phyloP scores from a whole-genome alignment of 2,797 vertebrate genomes.

The Chiloscyllium punctatum region DNA sequence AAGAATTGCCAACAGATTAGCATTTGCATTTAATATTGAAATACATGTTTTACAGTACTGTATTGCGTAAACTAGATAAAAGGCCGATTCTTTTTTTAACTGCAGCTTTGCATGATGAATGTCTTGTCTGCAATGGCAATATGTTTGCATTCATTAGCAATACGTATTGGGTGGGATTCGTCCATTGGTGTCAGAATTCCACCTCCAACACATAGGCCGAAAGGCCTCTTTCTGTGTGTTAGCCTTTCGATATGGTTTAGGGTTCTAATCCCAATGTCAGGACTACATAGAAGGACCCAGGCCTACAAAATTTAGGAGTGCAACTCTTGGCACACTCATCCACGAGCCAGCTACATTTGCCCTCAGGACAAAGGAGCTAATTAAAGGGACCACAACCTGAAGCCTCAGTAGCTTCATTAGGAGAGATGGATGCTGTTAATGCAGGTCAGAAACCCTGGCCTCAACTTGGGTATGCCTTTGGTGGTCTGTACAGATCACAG shows the following conservation, averaged over 20 bases:
- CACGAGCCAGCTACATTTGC: too few relatives aligned
- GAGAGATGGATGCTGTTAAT: neutral
- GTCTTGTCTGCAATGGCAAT: neutral
- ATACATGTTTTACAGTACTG: neutral
- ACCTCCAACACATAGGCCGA: too few relatives aligned
- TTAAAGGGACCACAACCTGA: neutral
- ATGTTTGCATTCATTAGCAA: too few relatives aligned
- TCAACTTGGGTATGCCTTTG: neutral
- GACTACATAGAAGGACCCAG: too few relatives aligned
- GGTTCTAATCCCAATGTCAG: neutral
- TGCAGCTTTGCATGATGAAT: neutral
- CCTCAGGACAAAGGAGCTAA: neutral
- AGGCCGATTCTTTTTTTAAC: neutral
- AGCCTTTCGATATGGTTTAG: too few relatives aligned
- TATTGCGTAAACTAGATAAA: neutral
- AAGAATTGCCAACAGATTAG: constrained; percentile 22
- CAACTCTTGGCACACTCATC: neutral
- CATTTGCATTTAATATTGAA: constrained; percentile 20
- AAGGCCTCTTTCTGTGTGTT: too few relatives aligned
- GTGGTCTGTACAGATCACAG: neutral
- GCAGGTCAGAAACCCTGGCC: neutral
- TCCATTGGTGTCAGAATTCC: neutral
- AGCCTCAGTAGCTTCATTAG: too few relatives aligned
- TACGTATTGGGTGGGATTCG: neutral
- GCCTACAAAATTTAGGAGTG: neutral